Base-by-base conservation (phyloP, 2,888 invertebrate genomes). In the Danaus chrysippus region DNA sequence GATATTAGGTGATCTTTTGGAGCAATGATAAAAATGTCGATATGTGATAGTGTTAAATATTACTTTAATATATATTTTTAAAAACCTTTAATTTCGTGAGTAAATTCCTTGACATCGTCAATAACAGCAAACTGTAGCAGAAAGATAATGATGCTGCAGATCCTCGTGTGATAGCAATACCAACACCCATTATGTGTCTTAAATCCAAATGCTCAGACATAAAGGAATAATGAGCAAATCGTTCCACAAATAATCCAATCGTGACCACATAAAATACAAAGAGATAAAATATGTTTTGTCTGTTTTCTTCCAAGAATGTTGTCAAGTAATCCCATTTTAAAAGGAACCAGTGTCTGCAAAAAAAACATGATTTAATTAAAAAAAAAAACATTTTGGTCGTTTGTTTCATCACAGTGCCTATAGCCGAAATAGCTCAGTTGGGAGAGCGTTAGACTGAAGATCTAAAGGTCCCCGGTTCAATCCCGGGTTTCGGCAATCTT, bases 131-230 rank as follows among this genome's bases (percentile, higher is more conserved):
- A 71, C 97, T 96, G 87, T 98, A 98, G 85, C 97, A 98, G 85
- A 99, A 98, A 0, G 98, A 98, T 9, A 99, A 82, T 0, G 98
- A 96, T 0, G 98, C 98, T 0, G 98, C 98, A 0, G 98, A 97
- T 15, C 98, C 98, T 81, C 98, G 92, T 0, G 98, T 98, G 71
- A 98, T 96, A 9, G 98, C 98, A 57, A 98, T 98, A 0, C 98
- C 98, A 1, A 97, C 97, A 1, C 98, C 98, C 98, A 99, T 98
- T 53, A 99, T 98, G 77, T 98, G 97, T 1, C 98, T 92, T 71
- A 99, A 86, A 83, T 99, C 98, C 23, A 97, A 95, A 83, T 98
- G 98, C 78, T 99, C 98, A 0, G 97, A 95, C 96, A 98, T 97
- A 82, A 98, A 98, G 0, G 98, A 97, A 80, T 98, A 98, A 89